Evolutionary conservation across 2,797 vertebrate species (phyloP).

Genomic region (Sphenopsis melanotis): DNA sequence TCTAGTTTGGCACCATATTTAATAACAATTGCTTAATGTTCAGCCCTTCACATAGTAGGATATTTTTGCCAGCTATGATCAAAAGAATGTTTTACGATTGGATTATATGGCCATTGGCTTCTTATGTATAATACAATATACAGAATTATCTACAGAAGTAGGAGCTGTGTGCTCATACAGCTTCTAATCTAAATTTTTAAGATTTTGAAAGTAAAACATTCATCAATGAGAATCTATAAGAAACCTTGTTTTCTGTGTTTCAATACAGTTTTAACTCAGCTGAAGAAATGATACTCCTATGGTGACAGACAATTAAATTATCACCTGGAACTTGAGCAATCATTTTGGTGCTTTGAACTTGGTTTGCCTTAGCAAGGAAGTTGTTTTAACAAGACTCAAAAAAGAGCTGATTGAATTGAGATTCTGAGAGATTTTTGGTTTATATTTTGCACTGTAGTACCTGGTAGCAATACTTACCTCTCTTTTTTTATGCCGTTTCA

Average conservation of each 20-base stretch:
- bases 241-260: neutral
- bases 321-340: neutral
- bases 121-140: neutral
- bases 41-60: neutral
- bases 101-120: neutral
- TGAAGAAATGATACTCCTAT: neutral
- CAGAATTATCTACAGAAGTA: neutral
- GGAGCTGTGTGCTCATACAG: neutral
- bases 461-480: neutral
- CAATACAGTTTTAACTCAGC: neutral
- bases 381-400: neutral
- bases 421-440: neutral
- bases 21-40: neutral
- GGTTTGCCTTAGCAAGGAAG: neutral
- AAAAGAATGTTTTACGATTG: neutral
- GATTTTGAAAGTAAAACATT: neutral
- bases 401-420: neutral
- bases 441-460: neutral
- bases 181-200: neutral
- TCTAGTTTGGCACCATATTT: neutral
- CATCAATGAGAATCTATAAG: neutral
- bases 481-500: constrained; percentile 44
- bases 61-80: neutral
- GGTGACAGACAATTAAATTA: neutral
- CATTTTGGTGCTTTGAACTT: neutral